These are phyloP conservation scores for Enteromius viviparus DNA, from an alignment of 2,797 vertebrate genomes.

Conservation along the genomic window DNA sequence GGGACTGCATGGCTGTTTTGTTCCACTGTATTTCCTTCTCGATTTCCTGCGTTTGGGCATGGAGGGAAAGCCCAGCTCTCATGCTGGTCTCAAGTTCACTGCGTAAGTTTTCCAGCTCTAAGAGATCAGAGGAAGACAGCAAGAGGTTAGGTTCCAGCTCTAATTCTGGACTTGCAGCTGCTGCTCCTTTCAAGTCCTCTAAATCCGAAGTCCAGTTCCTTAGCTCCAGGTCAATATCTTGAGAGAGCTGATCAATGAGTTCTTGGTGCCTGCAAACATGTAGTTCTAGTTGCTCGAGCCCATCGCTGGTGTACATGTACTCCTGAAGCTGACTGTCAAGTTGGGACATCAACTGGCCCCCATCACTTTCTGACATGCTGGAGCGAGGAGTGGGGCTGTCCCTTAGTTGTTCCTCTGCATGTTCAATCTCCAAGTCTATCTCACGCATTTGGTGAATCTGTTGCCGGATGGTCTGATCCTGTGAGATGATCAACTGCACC, in stretches of 20 bases:
- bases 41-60: constrained; percentile 80
- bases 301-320: constrained; percentile 75
- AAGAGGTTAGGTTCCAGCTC: constrained; percentile 53
- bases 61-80: constrained; percentile 82
- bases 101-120: constrained; percentile 77
- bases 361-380: constrained; percentile 45
- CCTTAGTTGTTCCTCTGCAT: constrained; percentile 76
- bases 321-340: constrained; percentile 73
- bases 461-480: constrained; percentile 91
- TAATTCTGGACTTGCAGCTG: constrained; percentile 58
- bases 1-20: constrained; percentile 81
- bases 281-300: constrained; percentile 81
- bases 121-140: constrained; percentile 59
- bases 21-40: constrained; percentile 85
- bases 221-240: constrained; percentile 87
- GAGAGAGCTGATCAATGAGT: constrained; percentile 84
- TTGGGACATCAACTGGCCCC: not conserved
- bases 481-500: constrained; percentile 90
- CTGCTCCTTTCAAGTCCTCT: constrained; percentile 62
- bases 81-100: constrained; percentile 84
- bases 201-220: constrained; percentile 49
- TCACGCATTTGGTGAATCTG: constrained; percentile 88
- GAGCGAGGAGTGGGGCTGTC: constrained; percentile 14
- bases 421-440: constrained; percentile 87
- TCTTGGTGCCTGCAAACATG: constrained; percentile 80